Percentiles rank a stretch among this genome's conserved stretches.
phyloP scores from a whole-genome alignment of 2,797 vertebrate species.

The Molossus molossus region DNA sequence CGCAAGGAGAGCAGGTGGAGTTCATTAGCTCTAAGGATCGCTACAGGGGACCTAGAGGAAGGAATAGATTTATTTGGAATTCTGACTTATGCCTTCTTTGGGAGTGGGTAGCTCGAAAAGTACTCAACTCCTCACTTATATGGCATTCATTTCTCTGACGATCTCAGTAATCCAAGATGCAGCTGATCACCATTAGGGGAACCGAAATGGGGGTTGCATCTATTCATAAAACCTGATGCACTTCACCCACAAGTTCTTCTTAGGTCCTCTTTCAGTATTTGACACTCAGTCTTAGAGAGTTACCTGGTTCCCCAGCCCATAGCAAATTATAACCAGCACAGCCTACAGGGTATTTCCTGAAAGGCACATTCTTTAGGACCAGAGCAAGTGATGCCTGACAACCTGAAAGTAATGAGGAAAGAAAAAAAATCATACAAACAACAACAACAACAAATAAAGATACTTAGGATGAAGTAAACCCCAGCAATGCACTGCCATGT shows the following conservation, averaged over 20 bases:
- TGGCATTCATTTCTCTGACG: neutral
- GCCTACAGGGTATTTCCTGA: neutral
- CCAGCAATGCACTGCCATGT: neutral
- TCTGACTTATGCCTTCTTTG: slow-evolving; percentile 16
- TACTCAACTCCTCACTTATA: neutral
- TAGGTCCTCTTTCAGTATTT: neutral
- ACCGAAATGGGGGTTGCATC: neutral
- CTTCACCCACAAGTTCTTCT: neutral
- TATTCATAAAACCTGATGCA: neutral
- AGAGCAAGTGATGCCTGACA: neutral
- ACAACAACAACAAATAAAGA: neutral
- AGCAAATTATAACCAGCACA: neutral
- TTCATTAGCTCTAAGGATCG: slow-evolving; percentile 28
- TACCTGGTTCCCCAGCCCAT: neutral
- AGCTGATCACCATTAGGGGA: neutral
- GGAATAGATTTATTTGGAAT: slow-evolving; percentile 49
- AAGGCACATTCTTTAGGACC: neutral
- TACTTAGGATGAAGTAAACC: neutral
- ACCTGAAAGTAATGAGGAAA: neutral
- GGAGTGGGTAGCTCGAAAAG: neutral
- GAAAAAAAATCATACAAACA: neutral
- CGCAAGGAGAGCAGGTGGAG: slow-evolving; percentile 69
- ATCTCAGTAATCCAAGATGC: neutral
- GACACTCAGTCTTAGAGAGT: neutral
- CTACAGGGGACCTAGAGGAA: neutral